Percentiles rank a stretch among this genome's conserved stretches.
Conservation (phyloP, 2,113 vertebrate species). For the Rhodinocichla rosea region DNA sequence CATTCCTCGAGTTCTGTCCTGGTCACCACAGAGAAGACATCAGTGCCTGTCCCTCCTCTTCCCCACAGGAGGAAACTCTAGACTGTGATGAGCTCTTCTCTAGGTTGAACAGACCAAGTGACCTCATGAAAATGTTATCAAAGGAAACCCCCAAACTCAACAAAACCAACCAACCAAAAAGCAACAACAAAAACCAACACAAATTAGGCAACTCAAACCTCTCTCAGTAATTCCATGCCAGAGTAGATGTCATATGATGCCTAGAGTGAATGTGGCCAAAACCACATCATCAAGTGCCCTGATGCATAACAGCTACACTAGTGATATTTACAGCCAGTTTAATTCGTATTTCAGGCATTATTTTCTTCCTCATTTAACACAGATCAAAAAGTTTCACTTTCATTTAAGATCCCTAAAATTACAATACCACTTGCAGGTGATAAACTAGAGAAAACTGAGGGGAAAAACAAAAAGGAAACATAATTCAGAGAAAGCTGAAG, state of each 20-base stretch:
- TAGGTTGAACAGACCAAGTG: neutral
- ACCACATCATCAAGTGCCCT: neutral
- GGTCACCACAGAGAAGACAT: neutral
- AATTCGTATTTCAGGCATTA: neutral
- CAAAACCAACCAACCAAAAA: neutral
- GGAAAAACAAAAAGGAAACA: neutral
- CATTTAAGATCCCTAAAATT: neutral
- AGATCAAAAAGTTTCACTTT: neutral
- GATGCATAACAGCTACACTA: neutral
- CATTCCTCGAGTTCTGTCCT: neutral
- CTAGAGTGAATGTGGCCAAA: neutral
- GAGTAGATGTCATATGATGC: neutral
- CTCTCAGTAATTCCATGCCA: neutral
- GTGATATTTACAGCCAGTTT: neutral
- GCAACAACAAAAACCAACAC: neutral
- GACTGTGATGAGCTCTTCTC: neutral
- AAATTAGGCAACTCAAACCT: neutral
- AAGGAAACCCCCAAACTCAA: accelerated
- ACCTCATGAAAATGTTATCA: neutral
- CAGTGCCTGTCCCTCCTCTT: neutral
- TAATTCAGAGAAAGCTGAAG: neutral
- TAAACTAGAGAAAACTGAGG: neutral
- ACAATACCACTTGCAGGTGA: neutral
- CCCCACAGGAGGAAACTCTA: neutral
- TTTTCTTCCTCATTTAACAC: neutral